phyloP scores from a whole-genome alignment of 2,888 invertebrate species.

The Amiota communis region DNA sequence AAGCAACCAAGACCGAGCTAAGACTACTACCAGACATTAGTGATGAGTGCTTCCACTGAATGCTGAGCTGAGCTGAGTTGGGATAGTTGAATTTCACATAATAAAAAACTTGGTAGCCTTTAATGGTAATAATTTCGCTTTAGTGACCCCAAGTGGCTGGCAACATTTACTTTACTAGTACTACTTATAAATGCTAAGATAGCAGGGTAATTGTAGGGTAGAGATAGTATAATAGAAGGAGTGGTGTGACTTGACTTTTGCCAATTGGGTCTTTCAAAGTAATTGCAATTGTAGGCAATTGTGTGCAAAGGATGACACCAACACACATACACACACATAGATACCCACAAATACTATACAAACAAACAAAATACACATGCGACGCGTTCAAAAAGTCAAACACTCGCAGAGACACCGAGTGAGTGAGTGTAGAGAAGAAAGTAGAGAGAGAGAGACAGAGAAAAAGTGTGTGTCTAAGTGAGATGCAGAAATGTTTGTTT shows the following conservation, averaged over 20 bases:
- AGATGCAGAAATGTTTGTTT: constrained; percentile 37
- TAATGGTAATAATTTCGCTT: too few species aligned
- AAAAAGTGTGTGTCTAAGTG: neutral
- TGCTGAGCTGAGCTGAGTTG: too few species aligned
- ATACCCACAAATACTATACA: neutral
- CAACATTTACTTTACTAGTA: too few species aligned
- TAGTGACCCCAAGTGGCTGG: too few species aligned
- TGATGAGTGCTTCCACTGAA: neutral
- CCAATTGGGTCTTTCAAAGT: neutral
- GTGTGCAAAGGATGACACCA: neutral
- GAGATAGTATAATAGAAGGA: too few species aligned
- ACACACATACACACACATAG: neutral
- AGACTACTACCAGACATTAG: neutral
- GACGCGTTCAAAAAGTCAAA: constrained; percentile 4
- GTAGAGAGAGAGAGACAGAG: neutral
- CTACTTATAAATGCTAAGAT: too few species aligned
- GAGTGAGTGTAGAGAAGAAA: neutral
- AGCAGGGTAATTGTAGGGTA: too few species aligned
- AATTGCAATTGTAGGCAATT: constrained; percentile 8
- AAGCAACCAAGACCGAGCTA: neutral
- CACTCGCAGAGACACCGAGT: neutral
- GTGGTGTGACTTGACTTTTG: neutral
- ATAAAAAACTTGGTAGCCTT: too few species aligned
- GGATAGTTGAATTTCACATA: too few species aligned
- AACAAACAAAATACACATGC: neutral